These are phyloP conservation scores for Scolopax bukidnonensis DNA, from an alignment of 2,797 vertebrate genomes.

Conservation along the genomic window DNA sequence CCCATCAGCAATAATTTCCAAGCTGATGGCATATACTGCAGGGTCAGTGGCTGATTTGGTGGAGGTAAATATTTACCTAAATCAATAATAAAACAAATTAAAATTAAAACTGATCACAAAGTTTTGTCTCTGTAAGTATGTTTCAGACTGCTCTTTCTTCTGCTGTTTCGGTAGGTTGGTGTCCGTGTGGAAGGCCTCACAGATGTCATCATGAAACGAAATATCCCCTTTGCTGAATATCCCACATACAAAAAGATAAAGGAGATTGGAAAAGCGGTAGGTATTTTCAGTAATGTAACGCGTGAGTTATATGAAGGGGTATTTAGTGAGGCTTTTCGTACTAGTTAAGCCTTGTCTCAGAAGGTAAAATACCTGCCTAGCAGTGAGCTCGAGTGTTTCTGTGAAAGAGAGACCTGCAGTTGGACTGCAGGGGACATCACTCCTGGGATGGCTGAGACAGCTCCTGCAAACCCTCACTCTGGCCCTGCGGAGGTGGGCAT, in stretches of 20 bases:
- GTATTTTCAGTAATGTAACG: neutral
- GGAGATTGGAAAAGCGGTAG: constrained; percentile 80
- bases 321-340: neutral
- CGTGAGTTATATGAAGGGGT: neutral
- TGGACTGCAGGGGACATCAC: neutral
- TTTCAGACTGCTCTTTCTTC: neutral
- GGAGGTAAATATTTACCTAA: constrained; percentile 80
- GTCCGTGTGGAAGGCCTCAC: constrained; percentile 81
- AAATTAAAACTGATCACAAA: neutral
- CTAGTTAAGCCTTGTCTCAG: neutral
- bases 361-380: neutral
- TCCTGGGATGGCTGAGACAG: fast-evolving
- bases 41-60: constrained; percentile 80
- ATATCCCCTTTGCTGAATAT: constrained; percentile 75
- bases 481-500: neutral
- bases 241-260: constrained; percentile 77
- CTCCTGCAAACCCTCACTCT: neutral
- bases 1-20: constrained; percentile 81
- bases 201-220: constrained; percentile 71
- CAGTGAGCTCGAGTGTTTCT: neutral
- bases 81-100: neutral
- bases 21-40: constrained; percentile 75
- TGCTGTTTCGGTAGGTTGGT: constrained; percentile 77
- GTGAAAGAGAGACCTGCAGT: neutral
- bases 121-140: neutral